Percentiles rank a stretch among this genome's conserved stretches.
Conservation (phyloP, 2,797 vertebrate genomes). For the Momotus momota region DNA sequence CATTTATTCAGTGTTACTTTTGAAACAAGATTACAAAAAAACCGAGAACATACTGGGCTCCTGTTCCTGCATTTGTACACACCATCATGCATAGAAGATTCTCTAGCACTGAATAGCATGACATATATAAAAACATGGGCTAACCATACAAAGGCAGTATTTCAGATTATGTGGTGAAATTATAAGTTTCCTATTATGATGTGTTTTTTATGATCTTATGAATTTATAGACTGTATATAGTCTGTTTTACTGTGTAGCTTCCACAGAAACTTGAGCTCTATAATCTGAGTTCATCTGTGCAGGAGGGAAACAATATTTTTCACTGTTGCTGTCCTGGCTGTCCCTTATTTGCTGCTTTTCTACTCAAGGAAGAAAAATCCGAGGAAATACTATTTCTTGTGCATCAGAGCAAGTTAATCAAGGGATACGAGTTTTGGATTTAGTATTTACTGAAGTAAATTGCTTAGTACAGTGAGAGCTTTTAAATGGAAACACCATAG, state of each 20-base stretch:
- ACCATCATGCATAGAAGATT: background rate
- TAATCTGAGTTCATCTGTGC: background rate
- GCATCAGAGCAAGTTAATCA: background rate
- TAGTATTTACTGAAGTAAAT: background rate
- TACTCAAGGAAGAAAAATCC: background rate
- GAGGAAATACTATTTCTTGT: background rate
- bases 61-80: background rate
- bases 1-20: background rate
- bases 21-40: background rate
- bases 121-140: background rate
- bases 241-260: background rate
- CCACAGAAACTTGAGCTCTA: background rate
- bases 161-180: background rate
- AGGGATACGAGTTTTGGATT: background rate
- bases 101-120: background rate
- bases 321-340: background rate
- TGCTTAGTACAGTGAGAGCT: background rate
- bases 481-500: background rate
- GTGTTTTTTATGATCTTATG: accelerated
- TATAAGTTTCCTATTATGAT: background rate
- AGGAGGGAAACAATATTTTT: background rate
- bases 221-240: background rate
- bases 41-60: background rate
- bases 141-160: background rate
- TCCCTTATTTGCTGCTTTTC: background rate